Base-by-base conservation (phyloP, 2,888 invertebrate species). In the Cephus nigrinus region DNA sequence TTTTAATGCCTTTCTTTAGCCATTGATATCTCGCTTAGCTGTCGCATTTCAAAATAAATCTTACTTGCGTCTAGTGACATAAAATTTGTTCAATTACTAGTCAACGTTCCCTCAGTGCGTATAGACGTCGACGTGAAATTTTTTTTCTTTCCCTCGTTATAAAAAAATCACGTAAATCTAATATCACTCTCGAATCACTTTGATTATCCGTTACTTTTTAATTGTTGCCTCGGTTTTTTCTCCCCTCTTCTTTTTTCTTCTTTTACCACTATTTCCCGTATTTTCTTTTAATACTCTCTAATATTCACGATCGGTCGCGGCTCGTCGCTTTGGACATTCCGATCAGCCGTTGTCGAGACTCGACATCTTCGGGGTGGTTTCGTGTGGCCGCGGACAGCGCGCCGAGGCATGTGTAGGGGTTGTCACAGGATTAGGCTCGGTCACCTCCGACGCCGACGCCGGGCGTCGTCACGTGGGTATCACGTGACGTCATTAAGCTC, bases 401-500 rank as follows among this genome's bases (percentile, higher is more conserved):
- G 88, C 82, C 86, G 84, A 85, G 84, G 86, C 88, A 89, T 90
- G 87, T 89, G 89, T 89, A 86, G 84, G 87, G 85, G 84, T 87
- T 86, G 86, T 86, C 84, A 85, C 85, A 84, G 86, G 86, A 79
- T 86, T 85, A 83, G 82, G 83, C 84, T 85, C 84, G 84, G 84
- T 83, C 85, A 85, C 86, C 86, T 86, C 81, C 82, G 79, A 81
- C 85, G 83, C 80, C 83, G 82, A 84, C 84, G 84, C 83, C 81
- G 81, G 81, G 82, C 84, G 81, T 83, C 86, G 87, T 90, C 90
- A 90, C 90, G 89, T 90, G 90, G 87, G 88, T 85, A 80, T 82
- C 83, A 81, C 79, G 83, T 83, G 80, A 82, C 81, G 77, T 79
- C 73, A 80, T 78, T 79, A 76, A 31, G 31, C 12, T 31, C 71